A percentile compares a stretch with the other conserved stretches of the same genome.
phyloP scores from a whole-genome alignment of 2,113 vertebrate species.

The Chaetodon trifascialis region DNA sequence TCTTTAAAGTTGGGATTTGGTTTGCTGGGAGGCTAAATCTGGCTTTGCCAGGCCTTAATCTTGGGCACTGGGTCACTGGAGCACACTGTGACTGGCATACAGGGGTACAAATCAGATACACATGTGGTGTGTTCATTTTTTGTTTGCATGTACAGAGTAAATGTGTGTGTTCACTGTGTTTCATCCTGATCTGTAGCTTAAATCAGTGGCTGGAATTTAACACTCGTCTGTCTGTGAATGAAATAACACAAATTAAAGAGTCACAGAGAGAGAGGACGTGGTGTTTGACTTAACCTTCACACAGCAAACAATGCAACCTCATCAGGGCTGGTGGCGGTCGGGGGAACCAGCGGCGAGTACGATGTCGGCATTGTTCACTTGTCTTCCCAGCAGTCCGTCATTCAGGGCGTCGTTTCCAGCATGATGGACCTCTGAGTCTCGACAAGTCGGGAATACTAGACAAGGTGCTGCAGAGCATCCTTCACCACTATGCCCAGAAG shows the following conservation, averaged over 20 bases:
- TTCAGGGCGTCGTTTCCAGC: constrained; percentile 90
- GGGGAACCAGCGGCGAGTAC: constrained; percentile 87
- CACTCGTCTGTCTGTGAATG: background rate
- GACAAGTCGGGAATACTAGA: constrained; percentile 97
- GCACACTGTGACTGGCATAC: constrained; percentile 38
- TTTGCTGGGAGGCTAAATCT: constrained; percentile 58
- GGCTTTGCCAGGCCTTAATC: constrained; percentile 66
- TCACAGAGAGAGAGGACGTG: background rate
- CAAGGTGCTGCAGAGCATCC: constrained; percentile 96
- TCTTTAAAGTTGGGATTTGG: constrained; percentile 65
- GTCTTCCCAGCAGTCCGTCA: constrained; percentile 91
- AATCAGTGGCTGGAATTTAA: constrained; percentile 11
- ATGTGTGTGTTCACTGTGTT: constrained; percentile 5
- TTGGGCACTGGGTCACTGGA: constrained; percentile 63
- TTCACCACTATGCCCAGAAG: constrained; percentile 96
- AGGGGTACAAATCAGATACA: constrained; percentile 13
- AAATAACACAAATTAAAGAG: background rate
- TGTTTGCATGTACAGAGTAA: constrained; percentile 3
- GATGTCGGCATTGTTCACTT: constrained; percentile 90
- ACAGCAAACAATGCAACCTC: constrained; percentile 81
- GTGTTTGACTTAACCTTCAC: constrained; percentile 84
- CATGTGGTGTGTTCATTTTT: constrained; percentile 12
- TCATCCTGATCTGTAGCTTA: constrained; percentile 36
- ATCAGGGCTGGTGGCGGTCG: constrained; percentile 33
- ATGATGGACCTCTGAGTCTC: constrained; percentile 92